Base-by-base conservation (phyloP, 2,113 vertebrate genomes). In the Stegostoma tigrinum region DNA sequence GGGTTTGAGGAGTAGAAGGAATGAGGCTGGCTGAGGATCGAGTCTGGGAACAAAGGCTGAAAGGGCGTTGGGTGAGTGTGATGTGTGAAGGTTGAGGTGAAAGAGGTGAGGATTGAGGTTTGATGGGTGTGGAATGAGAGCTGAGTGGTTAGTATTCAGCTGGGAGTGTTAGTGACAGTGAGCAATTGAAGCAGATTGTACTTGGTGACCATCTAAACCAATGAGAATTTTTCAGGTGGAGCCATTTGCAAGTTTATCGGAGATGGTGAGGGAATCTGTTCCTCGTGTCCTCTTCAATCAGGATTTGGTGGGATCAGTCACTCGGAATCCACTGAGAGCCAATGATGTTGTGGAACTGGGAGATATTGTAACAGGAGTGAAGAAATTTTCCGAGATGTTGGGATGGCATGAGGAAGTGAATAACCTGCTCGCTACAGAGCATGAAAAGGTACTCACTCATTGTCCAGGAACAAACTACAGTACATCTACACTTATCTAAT, bases 221-320 rank as follows among this genome's bases (percentile, higher is more conserved):
- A 6, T 27, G 12, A 8, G 1, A 68, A 30, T n/a, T 23, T 70
- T 86, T 86, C 96, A 99, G 99, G 99, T 99, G 97, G 98, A 99
- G 96, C 99, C 99, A 38, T 99, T 99, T 27, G 98, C 99, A 96
- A 98, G 99, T 96, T 97, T 99, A 96, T 98, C 98, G 0, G 98
- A 98, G 67, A 98, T 98, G 0, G 97, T 98, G 5, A 96, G 97
- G 42, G 55, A 97, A 91, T 98, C 98, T 0, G 97, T 98, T 0
- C 98, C 99, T 2, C 98, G 99, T 0, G 96, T 99, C 10, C 97
- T 99, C 96, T 98, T 99, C 97, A 99, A 99, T 96, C 97, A 98
- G 15, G 98, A 99, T 52, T 95, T 97, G 3, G 99, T 99, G 61
- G 99, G 98, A 0, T 97, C 98, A 19, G 98, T 99, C 0, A 96